phyloP scores from a whole-genome alignment of 2,113 vertebrate species.

The Myocastor coypus region DNA sequence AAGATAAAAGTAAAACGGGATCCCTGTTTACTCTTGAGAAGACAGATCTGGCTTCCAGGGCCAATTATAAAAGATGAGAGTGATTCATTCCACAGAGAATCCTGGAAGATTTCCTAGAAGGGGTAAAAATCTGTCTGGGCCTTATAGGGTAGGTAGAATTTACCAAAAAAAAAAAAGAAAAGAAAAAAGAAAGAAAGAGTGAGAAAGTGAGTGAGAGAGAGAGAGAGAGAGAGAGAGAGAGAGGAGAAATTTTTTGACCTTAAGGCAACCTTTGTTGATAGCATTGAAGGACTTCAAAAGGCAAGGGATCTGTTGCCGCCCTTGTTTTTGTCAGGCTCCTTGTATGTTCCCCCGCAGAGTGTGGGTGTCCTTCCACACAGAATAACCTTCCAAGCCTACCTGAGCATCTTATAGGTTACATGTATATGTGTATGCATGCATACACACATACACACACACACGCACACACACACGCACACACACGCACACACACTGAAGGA shows the following conservation, averaged over 20 bases:
- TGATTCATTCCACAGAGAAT: neutral
- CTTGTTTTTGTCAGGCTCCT: neutral
- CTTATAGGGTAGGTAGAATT: neutral
- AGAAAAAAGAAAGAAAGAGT: too few species aligned
- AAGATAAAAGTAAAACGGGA: neutral
- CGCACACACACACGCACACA: neutral
- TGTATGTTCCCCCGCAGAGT: neutral
- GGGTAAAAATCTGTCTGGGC: neutral
- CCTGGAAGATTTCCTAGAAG: neutral
- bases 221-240: too few species aligned
- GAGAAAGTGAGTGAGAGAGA: too few species aligned
- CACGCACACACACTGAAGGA: neutral
- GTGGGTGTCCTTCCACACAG: neutral
- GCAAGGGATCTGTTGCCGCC: neutral
- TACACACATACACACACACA: neutral
- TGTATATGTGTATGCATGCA: neutral
- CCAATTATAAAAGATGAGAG: neutral
- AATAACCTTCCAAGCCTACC: neutral
- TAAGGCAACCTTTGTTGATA: neutral
- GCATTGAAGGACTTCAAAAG: neutral
- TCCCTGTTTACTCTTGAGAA: neutral
- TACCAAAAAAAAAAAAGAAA: neutral
- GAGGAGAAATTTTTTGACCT: too few species aligned
- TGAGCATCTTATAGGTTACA: neutral
- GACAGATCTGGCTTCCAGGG: neutral